Percentiles rank a stretch among this genome's conserved stretches.
phyloP scores from a whole-genome alignment of 2,797 vertebrate genomes.

The Crocidura indochinensis region DNA sequence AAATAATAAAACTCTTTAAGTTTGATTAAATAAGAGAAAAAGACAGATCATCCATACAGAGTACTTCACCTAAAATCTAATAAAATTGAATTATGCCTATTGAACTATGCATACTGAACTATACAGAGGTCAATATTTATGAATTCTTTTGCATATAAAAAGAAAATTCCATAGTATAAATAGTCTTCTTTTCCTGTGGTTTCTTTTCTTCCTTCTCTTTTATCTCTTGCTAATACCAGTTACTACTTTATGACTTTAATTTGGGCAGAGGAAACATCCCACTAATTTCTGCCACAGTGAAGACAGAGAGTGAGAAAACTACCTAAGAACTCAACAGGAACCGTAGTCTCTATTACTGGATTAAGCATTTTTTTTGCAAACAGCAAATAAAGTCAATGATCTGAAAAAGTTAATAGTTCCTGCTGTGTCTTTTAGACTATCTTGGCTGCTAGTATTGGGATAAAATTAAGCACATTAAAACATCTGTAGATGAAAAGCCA shows the following conservation, averaged over 20 bases:
- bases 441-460: constrained; percentile 87
- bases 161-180: constrained; percentile 63
- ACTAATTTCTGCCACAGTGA: constrained; percentile 86
- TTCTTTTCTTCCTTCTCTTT: constrained; percentile 60
- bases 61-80: constrained; percentile 37
- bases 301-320: constrained; percentile 88
- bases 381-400: constrained; percentile 91
- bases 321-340: constrained; percentile 88
- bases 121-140: constrained; percentile 31
- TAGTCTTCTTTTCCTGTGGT: constrained; percentile 22
- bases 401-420: constrained; percentile 93
- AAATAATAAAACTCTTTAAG: constrained; percentile 10
- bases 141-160: constrained; percentile 59
- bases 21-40: constrained; percentile 62
- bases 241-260: constrained; percentile 83
- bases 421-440: constrained; percentile 91
- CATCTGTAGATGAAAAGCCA: constrained; percentile 88
- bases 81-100: neutral
- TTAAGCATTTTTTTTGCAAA: constrained; percentile 91
- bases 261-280: constrained; percentile 81
- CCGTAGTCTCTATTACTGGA: constrained; percentile 89
- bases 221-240: constrained; percentile 75
- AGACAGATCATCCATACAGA: constrained; percentile 15
- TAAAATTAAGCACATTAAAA: constrained; percentile 92
- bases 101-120: neutral